Evolutionary conservation across 2,888 invertebrate genomes (phyloP), one percentile per base, ranked within the genome.

Genomic region (Melitaea athalia): DNA sequence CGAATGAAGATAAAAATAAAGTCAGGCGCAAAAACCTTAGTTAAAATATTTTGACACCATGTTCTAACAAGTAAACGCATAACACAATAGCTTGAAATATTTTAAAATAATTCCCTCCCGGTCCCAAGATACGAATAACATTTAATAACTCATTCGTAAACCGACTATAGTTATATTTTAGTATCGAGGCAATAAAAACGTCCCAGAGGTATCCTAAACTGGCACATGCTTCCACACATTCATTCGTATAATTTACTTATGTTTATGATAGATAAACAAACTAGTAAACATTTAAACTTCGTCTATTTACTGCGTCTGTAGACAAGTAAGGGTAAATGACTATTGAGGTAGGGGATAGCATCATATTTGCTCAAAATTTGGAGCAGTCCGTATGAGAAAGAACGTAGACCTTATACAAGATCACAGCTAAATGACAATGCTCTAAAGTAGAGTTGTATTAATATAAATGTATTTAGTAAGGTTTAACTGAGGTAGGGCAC

Each of bases 131-230:
- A 33, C 47, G 38, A 63, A 71, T 71, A 68, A 68, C 66, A 61
- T 68, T 67, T 67, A 59, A 62, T 55, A 49, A 50, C 33, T 68
- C 65, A 60, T 71, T 61, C 64, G 64, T 64, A 63, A 64, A 62
- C 61, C 61, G 57, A 55, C 47, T 38, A n/a, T n/a, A 64, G 64
- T 69, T 66, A 72, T 52, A 71, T 72, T 72, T 69, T 64, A 72
- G 64, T 69, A 70, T 59, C 63, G 64, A 7, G 2, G 33, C 52
- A 15, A 65, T 65, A 60, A 53, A 53, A 53, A 31, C 31, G 45
- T 68, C 68, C 68, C 64, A 47, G 10, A 61, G 71, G 72, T 24
- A 59, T 61, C 45, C 60, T 71, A 17, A 60, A 65, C 52, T 45
- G 24, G 17, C 38, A 45, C 14, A 33, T 65, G 45, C 14, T 8